phyloP scores from a whole-genome alignment of 2,113 vertebrate species.

The Lasiurus borealis region DNA sequence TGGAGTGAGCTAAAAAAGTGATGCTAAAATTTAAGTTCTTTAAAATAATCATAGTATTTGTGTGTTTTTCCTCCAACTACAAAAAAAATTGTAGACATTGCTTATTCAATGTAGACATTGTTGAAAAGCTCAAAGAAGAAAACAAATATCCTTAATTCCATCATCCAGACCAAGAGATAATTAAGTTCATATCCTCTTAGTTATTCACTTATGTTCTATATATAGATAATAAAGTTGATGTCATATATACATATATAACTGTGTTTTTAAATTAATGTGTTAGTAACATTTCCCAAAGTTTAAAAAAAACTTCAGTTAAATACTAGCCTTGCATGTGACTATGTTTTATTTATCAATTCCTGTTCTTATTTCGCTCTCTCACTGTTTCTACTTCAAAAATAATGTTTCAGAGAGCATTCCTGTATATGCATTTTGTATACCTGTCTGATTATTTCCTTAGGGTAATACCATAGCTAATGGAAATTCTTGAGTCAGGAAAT shows the following conservation, averaged over 20 bases:
- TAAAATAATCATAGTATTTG: slow-evolving; percentile 31
- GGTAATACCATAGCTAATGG: not conserved
- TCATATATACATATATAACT: not conserved
- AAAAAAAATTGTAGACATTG: slow-evolving; percentile 31
- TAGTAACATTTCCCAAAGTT: slow-evolving; percentile 38
- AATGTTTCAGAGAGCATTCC: not conserved
- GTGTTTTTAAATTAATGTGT: slow-evolving; percentile 52
- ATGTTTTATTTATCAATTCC: slow-evolving; percentile 38
- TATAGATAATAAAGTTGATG: slow-evolving; percentile 34
- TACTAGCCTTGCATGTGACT: not conserved
- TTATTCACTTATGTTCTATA: slow-evolving; percentile 40
- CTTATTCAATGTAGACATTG: slow-evolving; percentile 18
- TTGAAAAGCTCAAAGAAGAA: slow-evolving; percentile 60
- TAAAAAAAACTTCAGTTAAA: slow-evolving; percentile 22
- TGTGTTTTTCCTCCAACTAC: not conserved
- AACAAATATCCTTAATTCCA: slow-evolving; percentile 8
- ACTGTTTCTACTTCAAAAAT: slow-evolving; percentile 12
- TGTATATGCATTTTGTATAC: not conserved
- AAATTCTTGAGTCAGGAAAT: slow-evolving; percentile 40
- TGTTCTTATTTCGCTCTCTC: slow-evolving; percentile 5
- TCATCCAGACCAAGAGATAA: slow-evolving; percentile 16
- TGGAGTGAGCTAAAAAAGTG: slow-evolving; percentile 48
- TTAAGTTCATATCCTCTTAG: slow-evolving; percentile 12
- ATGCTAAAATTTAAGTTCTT: slow-evolving; percentile 45
- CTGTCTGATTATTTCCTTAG: slow-evolving; percentile 28